A percentile compares a stretch with the other conserved stretches of the same genome.
phyloP scores from a whole-genome alignment of 2,113 vertebrate genomes.

The Thermophis baileyi region DNA sequence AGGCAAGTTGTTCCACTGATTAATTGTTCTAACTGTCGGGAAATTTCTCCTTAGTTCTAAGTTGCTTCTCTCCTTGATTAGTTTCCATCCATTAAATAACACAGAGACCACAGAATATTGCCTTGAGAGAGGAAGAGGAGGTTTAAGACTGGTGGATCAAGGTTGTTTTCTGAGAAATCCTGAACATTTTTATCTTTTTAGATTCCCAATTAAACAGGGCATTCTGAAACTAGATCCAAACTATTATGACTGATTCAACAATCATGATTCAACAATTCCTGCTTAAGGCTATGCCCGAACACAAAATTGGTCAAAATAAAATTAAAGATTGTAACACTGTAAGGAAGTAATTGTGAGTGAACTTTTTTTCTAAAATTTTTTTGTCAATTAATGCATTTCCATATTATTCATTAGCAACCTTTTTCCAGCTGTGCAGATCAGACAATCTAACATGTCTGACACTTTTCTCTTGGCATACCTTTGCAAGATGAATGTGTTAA shows the following conservation, averaged over 20 bases:
- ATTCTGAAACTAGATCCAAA: not conserved
- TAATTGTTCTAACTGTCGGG: too few species aligned
- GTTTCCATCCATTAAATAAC: not conserved
- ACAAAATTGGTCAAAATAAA: not conserved
- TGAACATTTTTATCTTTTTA: not conserved
- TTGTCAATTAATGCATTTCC: slow-evolving; percentile 27
- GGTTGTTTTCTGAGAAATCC: not conserved
- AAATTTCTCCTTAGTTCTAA: too few species aligned
- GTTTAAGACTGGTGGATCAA: not conserved
- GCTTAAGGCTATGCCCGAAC: not conserved
- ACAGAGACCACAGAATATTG: not conserved
- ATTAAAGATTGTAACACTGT: not conserved
- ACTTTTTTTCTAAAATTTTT: not conserved
- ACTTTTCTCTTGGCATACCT: slow-evolving; percentile 37
- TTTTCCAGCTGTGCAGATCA: slow-evolving; percentile 45
- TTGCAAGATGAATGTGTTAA: slow-evolving; percentile 26
- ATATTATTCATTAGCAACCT: slow-evolving; percentile 48
- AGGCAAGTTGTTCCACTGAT: too few species aligned
- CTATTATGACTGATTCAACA: not conserved
- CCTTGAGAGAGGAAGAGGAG: not conserved
- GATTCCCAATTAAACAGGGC: not conserved
- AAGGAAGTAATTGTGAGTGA: not conserved
- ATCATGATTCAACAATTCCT: not conserved
- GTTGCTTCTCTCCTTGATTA: too few species aligned
- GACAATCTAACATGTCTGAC: slow-evolving; percentile 43